Evolutionary conservation across 2,888 invertebrate species (phyloP).

Genomic region (Athalia rosae): DNA sequence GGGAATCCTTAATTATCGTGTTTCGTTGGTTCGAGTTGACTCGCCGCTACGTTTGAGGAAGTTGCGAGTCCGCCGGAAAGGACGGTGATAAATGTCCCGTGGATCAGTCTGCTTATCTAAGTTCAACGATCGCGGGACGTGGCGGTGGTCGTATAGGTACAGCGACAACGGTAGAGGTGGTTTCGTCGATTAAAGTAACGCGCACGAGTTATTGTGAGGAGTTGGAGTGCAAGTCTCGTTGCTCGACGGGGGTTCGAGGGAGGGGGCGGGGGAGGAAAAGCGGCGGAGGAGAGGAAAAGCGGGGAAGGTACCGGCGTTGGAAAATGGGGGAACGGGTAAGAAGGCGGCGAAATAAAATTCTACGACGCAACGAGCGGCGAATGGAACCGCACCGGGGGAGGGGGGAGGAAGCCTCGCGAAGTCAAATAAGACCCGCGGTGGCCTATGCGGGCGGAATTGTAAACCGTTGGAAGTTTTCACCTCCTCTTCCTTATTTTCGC

Average conservation of each 20-base stretch:
- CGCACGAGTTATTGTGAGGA: slow-evolving; percentile 1
- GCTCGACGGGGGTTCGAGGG: neutral
- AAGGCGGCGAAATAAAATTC: slow-evolving; percentile 46
- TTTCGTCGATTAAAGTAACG: slow-evolving; percentile 17
- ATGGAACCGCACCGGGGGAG: slow-evolving; percentile 46
- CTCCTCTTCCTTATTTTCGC: slow-evolving; percentile 4
- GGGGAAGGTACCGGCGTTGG: slow-evolving; percentile 24
- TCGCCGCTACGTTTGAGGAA: too few relatives aligned
- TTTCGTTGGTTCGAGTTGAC: too few relatives aligned
- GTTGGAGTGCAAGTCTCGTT: slow-evolving; percentile 29
- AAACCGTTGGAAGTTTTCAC: slow-evolving; percentile 52
- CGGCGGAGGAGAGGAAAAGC: too few relatives aligned
- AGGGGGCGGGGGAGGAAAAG: neutral
- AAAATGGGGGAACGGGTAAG: too few relatives aligned
- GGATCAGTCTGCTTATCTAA: too few relatives aligned
- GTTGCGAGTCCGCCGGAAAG: too few relatives aligned
- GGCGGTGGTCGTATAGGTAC: too few relatives aligned
- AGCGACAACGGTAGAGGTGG: too few relatives aligned
- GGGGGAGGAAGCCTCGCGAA: slow-evolving; percentile 41
- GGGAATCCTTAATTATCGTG: too few relatives aligned
- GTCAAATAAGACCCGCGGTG: slow-evolving; percentile 31
- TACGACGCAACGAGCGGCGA: slow-evolving; percentile 46
- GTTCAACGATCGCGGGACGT: too few relatives aligned
- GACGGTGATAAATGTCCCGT: too few relatives aligned
- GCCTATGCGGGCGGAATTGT: slow-evolving; percentile 42